phyloP scores from a whole-genome alignment of 2,888 invertebrate species.

The Uloborus plumipes region DNA sequence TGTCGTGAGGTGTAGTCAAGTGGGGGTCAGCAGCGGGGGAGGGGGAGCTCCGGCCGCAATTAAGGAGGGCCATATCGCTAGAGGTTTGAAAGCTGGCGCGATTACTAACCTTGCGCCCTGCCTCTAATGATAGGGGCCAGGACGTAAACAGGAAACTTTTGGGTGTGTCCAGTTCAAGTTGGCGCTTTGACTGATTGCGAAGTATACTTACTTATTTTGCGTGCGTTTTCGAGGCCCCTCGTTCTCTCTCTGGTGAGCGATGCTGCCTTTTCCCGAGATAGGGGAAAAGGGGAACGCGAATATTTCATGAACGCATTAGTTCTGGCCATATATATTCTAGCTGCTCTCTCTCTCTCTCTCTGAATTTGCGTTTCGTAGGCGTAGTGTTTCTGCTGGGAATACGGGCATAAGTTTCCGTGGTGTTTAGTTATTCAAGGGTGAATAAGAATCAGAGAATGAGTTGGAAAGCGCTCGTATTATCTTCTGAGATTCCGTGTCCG shows the following conservation, averaged over 20 bases:
- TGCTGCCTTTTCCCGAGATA: too few relatives aligned
- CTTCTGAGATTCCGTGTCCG: too few relatives aligned
- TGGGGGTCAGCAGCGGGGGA: too few relatives aligned
- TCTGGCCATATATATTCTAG: too few relatives aligned
- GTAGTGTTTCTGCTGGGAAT: too few relatives aligned
- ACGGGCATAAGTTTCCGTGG: too few relatives aligned
- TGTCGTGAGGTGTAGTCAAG: too few relatives aligned
- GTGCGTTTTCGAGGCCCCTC: background rate
- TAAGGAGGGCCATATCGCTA: conserved; percentile 16
- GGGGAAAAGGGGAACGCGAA: background rate
- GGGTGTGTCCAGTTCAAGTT: conserved; percentile 33
- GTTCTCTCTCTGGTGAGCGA: background rate
- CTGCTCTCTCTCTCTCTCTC: too few relatives aligned
- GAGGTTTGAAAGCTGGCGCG: conserved; percentile 33
- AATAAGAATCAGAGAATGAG: too few relatives aligned
- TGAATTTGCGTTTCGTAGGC: too few relatives aligned
- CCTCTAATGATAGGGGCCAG: conserved; percentile 36
- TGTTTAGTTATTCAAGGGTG: too few relatives aligned
- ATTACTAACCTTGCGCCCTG: conserved; percentile 17
- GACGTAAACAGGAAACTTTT: conserved; percentile 44
- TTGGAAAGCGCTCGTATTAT: too few relatives aligned
- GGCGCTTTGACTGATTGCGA: conserved; percentile 39
- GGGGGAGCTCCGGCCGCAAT: conserved; percentile 1
- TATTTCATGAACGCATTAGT: conserved; percentile 18
- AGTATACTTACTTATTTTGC: conserved; percentile 28